A percentile compares a stretch with the other conserved stretches of the same genome.
Conservation (phyloP, 2,888 invertebrate genomes). For the Sinelater perroti region DNA sequence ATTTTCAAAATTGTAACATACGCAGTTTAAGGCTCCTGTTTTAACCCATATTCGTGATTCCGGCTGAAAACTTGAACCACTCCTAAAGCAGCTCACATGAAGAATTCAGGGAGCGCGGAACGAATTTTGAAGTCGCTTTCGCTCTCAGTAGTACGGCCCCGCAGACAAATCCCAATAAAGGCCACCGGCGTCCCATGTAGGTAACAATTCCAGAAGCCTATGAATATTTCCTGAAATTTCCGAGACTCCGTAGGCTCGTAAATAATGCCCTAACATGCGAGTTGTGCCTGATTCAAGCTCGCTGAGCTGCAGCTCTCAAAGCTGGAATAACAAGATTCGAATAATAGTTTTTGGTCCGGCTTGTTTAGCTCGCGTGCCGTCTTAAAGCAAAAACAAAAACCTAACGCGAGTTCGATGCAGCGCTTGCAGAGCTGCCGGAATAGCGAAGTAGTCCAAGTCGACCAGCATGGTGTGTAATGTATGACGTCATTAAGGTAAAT, state of each 20-base stretch:
- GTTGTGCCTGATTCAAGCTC: slow-evolving; percentile 6
- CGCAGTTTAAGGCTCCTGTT: no score
- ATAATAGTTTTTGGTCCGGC: not conserved
- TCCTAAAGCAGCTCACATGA: no score
- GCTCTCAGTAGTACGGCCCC: no score
- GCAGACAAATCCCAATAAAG: slow-evolving; percentile 29
- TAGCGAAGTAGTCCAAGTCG: slow-evolving; percentile 23
- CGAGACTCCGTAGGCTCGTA: slow-evolving; percentile 23
- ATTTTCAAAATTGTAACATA: no score
- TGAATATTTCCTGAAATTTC: slow-evolving; percentile 35
- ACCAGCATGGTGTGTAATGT: slow-evolving; percentile 25
- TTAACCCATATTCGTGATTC: no score
- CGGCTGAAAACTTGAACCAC: no score
- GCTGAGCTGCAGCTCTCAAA: no score
- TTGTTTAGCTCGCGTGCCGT: not conserved
- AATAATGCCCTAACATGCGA: slow-evolving; percentile 29
- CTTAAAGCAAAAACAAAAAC: slow-evolving; percentile 1
- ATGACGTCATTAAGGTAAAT: slow-evolving; percentile 38
- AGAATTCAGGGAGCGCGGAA: no score
- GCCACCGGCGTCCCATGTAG: slow-evolving; percentile 22
- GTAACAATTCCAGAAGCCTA: slow-evolving; percentile 25
- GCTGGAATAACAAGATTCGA: no score
- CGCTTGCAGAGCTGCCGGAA: slow-evolving; percentile 18
- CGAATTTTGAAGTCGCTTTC: no score
- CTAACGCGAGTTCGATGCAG: slow-evolving; percentile 18